Evolutionary conservation across 2,888 invertebrate species (phyloP).

Genomic region (Drosophila recens): DNA sequence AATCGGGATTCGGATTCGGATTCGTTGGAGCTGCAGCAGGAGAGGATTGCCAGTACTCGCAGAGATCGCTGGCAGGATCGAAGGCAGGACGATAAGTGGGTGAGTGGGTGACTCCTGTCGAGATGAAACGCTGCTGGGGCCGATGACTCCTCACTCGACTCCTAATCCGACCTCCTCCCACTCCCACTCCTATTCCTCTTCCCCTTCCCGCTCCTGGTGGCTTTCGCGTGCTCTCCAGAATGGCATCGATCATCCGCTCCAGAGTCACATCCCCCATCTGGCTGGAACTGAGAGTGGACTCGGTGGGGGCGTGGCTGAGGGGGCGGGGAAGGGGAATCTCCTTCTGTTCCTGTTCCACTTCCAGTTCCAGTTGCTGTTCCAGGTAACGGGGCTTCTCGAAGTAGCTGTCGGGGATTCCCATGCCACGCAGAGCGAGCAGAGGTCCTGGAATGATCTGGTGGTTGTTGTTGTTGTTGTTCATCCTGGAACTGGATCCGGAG

Average conservation of each 20-base stretch:
- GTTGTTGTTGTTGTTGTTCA: conserved; percentile 22
- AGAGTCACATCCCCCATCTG: conserved; percentile 84
- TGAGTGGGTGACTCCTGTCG: conserved; percentile 76
- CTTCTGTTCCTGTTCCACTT: conserved; percentile 42
- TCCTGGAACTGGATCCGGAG: conserved; percentile 16
- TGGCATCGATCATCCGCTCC: conserved; percentile 85
- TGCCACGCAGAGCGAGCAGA: conserved; percentile 83
- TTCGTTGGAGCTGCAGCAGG: conserved; percentile 5
- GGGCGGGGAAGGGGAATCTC: conserved; percentile 9
- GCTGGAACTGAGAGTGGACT: conserved; percentile 78
- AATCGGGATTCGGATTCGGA: conserved; percentile 5
- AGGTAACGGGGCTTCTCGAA: conserved; percentile 85
- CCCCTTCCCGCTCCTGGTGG: conserved; percentile 41
- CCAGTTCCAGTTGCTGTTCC: conserved; percentile 3
- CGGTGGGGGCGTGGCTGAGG: not conserved
- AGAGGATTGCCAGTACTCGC: conserved; percentile 82
- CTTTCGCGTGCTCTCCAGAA: conserved; percentile 84
- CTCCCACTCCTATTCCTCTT: not conserved
- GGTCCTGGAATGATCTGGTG: conserved; percentile 79
- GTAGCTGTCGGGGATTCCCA: conserved; percentile 84
- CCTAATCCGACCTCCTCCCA: conserved; percentile 9
- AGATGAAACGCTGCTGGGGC: conserved; percentile 18
- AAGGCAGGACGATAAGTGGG: conserved; percentile 84
- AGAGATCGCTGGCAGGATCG: conserved; percentile 85
- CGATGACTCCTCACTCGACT: conserved; percentile 21